phyloP scores from a whole-genome alignment of 1,140 invertebrate genomes.

The Dendrolimus kikuchii region DNA sequence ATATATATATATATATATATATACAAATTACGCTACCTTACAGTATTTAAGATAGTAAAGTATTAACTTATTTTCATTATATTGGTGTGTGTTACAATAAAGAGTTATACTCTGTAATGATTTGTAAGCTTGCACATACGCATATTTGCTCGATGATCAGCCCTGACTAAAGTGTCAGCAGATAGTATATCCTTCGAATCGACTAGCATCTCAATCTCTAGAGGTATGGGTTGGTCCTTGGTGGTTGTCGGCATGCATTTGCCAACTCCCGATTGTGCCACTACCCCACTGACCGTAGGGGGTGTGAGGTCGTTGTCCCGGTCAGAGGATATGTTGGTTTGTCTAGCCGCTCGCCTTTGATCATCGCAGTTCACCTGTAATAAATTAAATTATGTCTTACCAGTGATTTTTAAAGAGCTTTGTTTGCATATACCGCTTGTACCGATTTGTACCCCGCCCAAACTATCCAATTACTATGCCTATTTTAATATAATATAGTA shows the following conservation, averaged over 20 bases:
- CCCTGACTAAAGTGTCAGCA: constrained; percentile 55
- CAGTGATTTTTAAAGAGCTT: too few relatives aligned
- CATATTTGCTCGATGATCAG: constrained; percentile 42
- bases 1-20: too few relatives aligned
- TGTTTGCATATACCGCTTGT: too few relatives aligned
- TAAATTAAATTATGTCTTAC: background rate
- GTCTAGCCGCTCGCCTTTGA: constrained; percentile 26
- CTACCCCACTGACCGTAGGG: constrained; percentile 16
- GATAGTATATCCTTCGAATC: constrained; percentile 50
- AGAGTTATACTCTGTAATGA: too few relatives aligned
- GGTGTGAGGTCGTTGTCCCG: constrained; percentile 14
- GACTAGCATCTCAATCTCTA: constrained; percentile 63
- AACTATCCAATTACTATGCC: too few relatives aligned
- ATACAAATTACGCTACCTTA: too few relatives aligned
- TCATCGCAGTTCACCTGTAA: constrained; percentile 41
- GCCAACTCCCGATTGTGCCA: constrained; percentile 32
- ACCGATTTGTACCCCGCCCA: too few relatives aligned
- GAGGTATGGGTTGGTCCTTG: constrained; percentile 29
- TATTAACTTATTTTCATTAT: too few relatives aligned
- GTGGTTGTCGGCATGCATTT: constrained; percentile 16
- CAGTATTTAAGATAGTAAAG: too few relatives aligned
- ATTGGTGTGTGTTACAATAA: too few relatives aligned
- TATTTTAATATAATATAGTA: too few relatives aligned
- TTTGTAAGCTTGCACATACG: constrained; percentile 21
- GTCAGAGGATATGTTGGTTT: constrained; percentile 20